A percentile compares a stretch with the other conserved stretches of the same genome.
These are phyloP conservation scores for Drosophila nigrodunni DNA, from an alignment of 1,140 invertebrate genomes.

Conservation along the genomic window DNA sequence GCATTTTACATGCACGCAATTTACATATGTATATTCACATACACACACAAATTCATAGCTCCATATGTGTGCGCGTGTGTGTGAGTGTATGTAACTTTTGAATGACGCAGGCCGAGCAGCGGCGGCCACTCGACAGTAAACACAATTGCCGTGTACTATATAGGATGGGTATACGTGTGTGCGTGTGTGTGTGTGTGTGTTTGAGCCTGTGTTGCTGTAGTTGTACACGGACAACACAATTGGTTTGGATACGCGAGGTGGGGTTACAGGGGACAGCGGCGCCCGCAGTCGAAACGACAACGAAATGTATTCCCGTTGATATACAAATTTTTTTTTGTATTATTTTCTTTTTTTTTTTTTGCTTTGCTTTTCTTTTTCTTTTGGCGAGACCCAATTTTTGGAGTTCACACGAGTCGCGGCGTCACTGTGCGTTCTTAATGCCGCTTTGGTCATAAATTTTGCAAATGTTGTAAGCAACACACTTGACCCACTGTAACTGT, in stretches of 20 bases:
- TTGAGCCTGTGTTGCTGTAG: slow-evolving; percentile 6
- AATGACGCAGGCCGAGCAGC: slow-evolving; percentile 48
- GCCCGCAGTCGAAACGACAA: slow-evolving; percentile 23
- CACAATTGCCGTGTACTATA: slow-evolving; percentile 34
- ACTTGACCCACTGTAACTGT: slow-evolving; percentile 27
- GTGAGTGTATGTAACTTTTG: slow-evolving; percentile 37
- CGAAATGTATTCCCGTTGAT: slow-evolving; percentile 52
- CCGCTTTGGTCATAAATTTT: slow-evolving; percentile 30
- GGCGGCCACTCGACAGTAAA: slow-evolving; percentile 37
- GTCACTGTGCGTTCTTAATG: slow-evolving; percentile 36
- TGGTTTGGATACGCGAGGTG: background rate
- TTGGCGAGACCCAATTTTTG: slow-evolving; percentile 66
- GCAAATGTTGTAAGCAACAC: slow-evolving; percentile 30
- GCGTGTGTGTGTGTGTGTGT: slow-evolving; percentile 24
- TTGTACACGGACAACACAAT: slow-evolving; percentile 45
- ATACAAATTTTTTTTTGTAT: no score
- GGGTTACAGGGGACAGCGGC: background rate
- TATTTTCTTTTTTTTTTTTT: no score
- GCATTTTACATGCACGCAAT: slow-evolving; percentile 66
- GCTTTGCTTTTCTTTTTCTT: slow-evolving; percentile 15
- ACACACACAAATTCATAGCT: slow-evolving; percentile 4
- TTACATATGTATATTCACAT: slow-evolving; percentile 54
- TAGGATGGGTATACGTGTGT: slow-evolving; percentile 25
- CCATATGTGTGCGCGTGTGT: slow-evolving; percentile 4
- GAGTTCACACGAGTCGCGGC: slow-evolving; percentile 46